Conservation (phyloP, 2,113 vertebrate species). For the Mirza zaza region DNA sequence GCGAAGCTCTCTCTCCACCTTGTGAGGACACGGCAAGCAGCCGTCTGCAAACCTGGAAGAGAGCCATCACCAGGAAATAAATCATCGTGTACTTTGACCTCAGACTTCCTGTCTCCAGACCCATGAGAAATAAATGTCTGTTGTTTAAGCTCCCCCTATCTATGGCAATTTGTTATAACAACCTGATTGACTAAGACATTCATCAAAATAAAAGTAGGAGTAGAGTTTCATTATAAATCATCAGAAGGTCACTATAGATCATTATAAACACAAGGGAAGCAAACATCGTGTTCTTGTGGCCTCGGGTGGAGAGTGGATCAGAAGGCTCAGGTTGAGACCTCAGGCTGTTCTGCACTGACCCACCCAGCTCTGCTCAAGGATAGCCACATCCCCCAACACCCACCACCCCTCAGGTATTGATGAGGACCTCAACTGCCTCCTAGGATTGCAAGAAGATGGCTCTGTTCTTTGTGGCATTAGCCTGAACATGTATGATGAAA, state of each 20-base stretch:
- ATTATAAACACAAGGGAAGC: not conserved
- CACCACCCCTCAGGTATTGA: not conserved
- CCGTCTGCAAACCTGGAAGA: not conserved
- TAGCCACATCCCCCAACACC: rapidly evolving
- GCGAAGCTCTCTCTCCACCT: too few relatives aligned
- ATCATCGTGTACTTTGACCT: not conserved
- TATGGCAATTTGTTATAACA: not conserved
- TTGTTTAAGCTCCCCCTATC: not conserved
- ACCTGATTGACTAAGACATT: not conserved
- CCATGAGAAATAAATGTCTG: not conserved
- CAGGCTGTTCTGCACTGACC: not conserved
- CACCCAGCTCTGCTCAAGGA: not conserved
- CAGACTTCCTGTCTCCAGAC: not conserved
- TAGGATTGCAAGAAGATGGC: not conserved
- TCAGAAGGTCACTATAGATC: not conserved
- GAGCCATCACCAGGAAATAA: not conserved
- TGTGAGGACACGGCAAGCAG: not conserved
- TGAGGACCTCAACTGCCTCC: not conserved
- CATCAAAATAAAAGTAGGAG: not conserved
- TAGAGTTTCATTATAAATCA: not conserved
- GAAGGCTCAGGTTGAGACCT: not conserved
- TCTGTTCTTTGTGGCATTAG: not conserved
- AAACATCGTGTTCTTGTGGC: not conserved
- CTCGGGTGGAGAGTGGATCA: not conserved
- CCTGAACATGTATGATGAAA: not conserved